phyloP scores from a whole-genome alignment of 2,888 invertebrate genomes.

The Resseliella maxima region DNA sequence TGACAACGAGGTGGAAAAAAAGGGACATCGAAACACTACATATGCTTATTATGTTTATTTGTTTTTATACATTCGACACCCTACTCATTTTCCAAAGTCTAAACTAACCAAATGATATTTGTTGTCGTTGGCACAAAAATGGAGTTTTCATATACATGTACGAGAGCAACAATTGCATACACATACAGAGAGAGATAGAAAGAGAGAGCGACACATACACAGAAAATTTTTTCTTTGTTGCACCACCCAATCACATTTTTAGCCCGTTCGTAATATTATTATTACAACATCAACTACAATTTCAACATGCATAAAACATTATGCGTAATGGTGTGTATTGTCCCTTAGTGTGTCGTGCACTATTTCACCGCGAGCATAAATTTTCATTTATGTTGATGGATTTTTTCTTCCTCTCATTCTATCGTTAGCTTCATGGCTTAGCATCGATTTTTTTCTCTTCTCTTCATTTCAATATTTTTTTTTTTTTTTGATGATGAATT shows the following conservation, averaged over 20 bases:
- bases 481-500: not conserved
- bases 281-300: constrained; percentile 41
- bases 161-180: not conserved
- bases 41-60: constrained; percentile 41
- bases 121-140: not conserved
- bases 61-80: constrained; percentile 10
- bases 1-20: constrained; percentile 7
- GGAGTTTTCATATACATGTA: too few relatives aligned
- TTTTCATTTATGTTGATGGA: constrained; percentile 47
- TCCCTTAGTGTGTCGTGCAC: not conserved
- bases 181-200: not conserved
- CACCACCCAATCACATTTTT: constrained; percentile 51
- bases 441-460: constrained; percentile 10
- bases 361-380: constrained; percentile 51
- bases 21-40: constrained; percentile 1
- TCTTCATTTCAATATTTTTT: not conserved
- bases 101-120: not conserved
- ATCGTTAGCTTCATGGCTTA: not conserved
- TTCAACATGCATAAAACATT: constrained; percentile 39
- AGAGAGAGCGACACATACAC: not conserved
- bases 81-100: not conserved
- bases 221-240: constrained; percentile 13
- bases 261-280: constrained; percentile 38
- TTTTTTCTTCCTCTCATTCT: not conserved
- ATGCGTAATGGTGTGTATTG: constrained; percentile 52